Base-by-base conservation (phyloP, 2,888 invertebrate species). In the Athalia rosae region DNA sequence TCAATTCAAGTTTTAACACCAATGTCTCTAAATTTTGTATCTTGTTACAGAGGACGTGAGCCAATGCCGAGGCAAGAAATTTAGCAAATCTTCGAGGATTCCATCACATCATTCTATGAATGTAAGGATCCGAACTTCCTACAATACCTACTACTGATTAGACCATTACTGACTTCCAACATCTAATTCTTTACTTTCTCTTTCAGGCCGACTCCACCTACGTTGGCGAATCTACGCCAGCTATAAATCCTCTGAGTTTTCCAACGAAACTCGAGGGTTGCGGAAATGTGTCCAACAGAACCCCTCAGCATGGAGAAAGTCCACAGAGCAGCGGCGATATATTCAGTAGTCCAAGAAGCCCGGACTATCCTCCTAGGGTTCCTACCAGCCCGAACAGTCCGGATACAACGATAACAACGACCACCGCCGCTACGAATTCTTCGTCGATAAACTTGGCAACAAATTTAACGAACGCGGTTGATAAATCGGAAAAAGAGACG, bases 291-390 rank as follows among this genome's bases (percentile, higher is more conserved):
- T 84, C 85, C 11, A 85, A 84, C 59, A 87, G 85, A 28, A 87
- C 84, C n/a, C 88, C 89, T 0, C 86, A 85, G 74, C 77, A 88
- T 8, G 89, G 87, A 1, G 88, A 89, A 69, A 89, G 88, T 67
- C 87, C 87, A 0, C 86, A 87, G 62, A 86, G 82, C 61, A 82
- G 80, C 76, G 87, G 86, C 3, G 84, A 86, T 63, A 83, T 86
- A 53, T 80, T 86, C n/a, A 83, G 81, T 11, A 89, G 89, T 79
- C 89, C 89, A n/a, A 83, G 86, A 77, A 89, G 89, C 80, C 89
- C 89, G 6, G 89, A 89, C 76, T 89, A 87, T 80, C 89, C 89
- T 8, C 87, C 88, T 2, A 79, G 84, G 77, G 87, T 88, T 28
- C 85, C 89, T 3, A 80, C 81, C 13, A 86, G 86, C 61, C 87